Conservation (phyloP, 2,797 vertebrate species). For the Pantherophis vulpinus region DNA sequence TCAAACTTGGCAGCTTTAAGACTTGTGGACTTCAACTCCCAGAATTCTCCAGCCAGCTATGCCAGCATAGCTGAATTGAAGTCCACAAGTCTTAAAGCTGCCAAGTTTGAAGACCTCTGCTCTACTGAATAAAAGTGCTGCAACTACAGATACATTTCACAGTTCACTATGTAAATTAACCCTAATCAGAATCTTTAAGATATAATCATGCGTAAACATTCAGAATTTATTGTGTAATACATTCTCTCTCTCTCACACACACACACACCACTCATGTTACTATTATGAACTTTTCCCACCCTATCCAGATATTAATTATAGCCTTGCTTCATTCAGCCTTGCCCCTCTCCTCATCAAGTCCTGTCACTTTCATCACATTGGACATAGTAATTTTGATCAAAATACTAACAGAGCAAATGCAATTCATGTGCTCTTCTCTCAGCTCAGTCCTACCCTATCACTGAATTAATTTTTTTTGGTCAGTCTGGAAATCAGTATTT, state of each 20-base stretch:
- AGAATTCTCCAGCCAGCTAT: too few relatives aligned
- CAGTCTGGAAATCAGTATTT: neutral
- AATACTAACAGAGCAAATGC: neutral
- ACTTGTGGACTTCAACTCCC: too few relatives aligned
- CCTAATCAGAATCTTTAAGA: neutral
- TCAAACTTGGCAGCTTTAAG: too few relatives aligned
- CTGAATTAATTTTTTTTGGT: neutral
- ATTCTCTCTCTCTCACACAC: too few relatives aligned
- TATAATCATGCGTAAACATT: neutral
- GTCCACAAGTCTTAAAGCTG: too few relatives aligned
- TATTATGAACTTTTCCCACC: neutral
- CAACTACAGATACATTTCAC: neutral
- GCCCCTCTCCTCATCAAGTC: neutral
- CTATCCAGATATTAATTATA: neutral
- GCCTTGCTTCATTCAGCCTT: neutral
- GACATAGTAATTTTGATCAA: neutral
- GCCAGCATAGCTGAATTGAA: too few relatives aligned
- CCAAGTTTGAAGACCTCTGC: too few relatives aligned
- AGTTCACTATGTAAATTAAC: neutral
- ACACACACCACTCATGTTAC: too few relatives aligned
- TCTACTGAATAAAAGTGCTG: neutral
- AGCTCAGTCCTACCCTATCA: neutral
- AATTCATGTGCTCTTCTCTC: neutral
- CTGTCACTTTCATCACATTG: neutral
- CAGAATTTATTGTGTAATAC: neutral